phyloP scores from a whole-genome alignment of 2,888 invertebrate genomes.

The Epinotia demarniana region DNA sequence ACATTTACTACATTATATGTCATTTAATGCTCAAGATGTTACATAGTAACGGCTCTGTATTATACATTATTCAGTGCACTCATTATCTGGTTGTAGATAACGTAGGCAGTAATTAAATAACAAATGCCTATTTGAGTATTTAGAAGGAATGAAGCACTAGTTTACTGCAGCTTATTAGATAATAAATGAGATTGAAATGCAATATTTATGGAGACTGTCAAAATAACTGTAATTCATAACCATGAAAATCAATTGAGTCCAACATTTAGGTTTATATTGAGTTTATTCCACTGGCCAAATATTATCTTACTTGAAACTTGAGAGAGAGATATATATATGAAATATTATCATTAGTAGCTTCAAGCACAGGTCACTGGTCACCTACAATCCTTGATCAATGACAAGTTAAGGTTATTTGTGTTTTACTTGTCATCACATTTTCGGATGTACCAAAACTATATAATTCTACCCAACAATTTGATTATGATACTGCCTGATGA shows the following conservation, averaged over 20 bases:
- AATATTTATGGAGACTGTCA: no score
- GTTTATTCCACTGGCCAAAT: background rate
- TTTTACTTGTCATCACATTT: background rate
- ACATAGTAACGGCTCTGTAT: background rate
- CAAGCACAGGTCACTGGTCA: constrained; percentile 28
- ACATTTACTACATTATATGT: constrained; percentile 11
- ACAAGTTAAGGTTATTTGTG: constrained; percentile 30
- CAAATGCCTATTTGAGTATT: background rate
- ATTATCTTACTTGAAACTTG: background rate
- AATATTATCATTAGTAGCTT: constrained; percentile 7
- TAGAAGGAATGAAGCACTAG: background rate
- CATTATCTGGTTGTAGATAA: background rate
- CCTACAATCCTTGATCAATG: constrained; percentile 24
- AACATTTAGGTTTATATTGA: background rate
- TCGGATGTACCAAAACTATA: background rate
- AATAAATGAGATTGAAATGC: background rate
- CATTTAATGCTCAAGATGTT: constrained; percentile 13
- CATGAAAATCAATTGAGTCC: no score
- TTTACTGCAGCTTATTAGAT: background rate
- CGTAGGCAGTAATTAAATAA: background rate
- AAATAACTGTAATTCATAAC: no score
- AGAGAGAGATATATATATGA: constrained; percentile 26
- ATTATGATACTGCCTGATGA: background rate
- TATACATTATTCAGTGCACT: background rate
- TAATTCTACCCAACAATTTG: background rate